Conservation (phyloP, 1,140 invertebrate species). For the Daktulosphaira vitifoliae region DNA sequence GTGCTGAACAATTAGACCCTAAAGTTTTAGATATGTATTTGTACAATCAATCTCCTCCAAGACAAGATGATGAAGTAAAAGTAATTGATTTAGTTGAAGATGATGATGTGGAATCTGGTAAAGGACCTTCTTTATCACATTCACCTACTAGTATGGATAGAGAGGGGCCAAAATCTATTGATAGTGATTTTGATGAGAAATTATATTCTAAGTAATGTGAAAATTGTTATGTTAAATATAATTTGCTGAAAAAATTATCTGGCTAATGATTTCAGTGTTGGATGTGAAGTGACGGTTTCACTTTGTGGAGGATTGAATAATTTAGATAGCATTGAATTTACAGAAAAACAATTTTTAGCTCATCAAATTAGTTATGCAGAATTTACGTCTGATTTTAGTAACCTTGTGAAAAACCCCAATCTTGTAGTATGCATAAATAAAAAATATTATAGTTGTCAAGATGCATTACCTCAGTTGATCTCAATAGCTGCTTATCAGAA, state of each 20-base stretch:
- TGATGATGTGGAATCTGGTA: slow-evolving; percentile 90
- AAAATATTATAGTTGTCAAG: slow-evolving; percentile 81
- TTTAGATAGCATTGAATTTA: slow-evolving; percentile 48
- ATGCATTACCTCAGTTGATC: slow-evolving; percentile 78
- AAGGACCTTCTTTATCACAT: slow-evolving; percentile 85
- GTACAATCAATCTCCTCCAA: slow-evolving; percentile 22
- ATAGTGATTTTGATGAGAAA: slow-evolving; percentile 70
- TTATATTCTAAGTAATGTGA: slow-evolving; percentile 16
- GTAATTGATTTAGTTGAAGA: slow-evolving; percentile 36
- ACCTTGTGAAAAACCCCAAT: slow-evolving; percentile 68
- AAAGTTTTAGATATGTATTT: slow-evolving; percentile 77
- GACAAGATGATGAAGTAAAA: slow-evolving; percentile 29
- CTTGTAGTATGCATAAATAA: slow-evolving; percentile 79
- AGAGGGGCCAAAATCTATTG: slow-evolving; percentile 43
- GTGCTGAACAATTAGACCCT: slow-evolving; percentile 77
- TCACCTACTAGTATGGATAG: slow-evolving; percentile 74
- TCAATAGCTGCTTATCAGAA: slow-evolving; percentile 45
- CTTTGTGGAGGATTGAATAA: slow-evolving; percentile 66
- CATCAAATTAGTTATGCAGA: slow-evolving; percentile 72
- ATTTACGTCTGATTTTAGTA: slow-evolving; percentile 66
- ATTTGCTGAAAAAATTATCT: neutral
- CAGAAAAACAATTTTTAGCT: slow-evolving; percentile 61
- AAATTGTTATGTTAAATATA: neutral
- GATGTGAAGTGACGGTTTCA: slow-evolving; percentile 60
- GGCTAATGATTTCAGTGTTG: slow-evolving; percentile 10